These are phyloP conservation scores for Bombus waltoni DNA, from an alignment of 1,140 invertebrate species.

Conservation along the genomic window DNA sequence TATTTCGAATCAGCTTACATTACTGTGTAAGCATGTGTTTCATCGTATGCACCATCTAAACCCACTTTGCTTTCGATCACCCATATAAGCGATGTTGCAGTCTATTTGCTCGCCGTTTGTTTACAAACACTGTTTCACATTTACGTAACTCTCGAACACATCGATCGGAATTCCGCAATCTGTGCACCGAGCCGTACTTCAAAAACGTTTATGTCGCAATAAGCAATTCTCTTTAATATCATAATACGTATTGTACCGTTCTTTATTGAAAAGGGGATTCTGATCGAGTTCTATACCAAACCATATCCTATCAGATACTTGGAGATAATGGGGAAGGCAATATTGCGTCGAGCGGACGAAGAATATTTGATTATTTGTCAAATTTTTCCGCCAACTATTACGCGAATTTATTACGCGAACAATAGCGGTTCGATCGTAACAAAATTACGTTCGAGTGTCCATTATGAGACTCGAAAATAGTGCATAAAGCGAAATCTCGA, in stretches of 20 bases:
- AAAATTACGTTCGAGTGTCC: background rate
- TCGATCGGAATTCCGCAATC: constrained; percentile 35
- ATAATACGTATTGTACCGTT: background rate
- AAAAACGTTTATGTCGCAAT: background rate
- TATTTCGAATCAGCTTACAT: constrained; percentile 57
- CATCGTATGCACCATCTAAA: constrained; percentile 21
- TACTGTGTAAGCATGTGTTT: constrained; percentile 39
- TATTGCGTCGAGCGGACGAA: background rate
- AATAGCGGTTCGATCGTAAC: background rate
- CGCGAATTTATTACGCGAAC: background rate
- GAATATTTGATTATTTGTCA: background rate
- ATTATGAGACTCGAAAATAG: background rate
- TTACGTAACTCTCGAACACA: constrained; percentile 39
- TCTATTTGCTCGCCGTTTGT: constrained; percentile 60
- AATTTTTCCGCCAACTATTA: too few species aligned
- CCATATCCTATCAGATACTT: background rate
- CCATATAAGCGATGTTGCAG: constrained; percentile 48
- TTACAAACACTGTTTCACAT: constrained; percentile 66
- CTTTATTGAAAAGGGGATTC: background rate
- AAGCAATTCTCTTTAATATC: background rate
- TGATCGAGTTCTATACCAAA: background rate
- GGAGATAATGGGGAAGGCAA: background rate
- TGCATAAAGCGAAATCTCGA: background rate
- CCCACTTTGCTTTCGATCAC: constrained; percentile 59
- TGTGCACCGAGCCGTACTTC: too few species aligned